Evolutionary conservation across 2,113 vertebrate genomes (phyloP).

Genomic region (Polypterus senegalus): DNA sequence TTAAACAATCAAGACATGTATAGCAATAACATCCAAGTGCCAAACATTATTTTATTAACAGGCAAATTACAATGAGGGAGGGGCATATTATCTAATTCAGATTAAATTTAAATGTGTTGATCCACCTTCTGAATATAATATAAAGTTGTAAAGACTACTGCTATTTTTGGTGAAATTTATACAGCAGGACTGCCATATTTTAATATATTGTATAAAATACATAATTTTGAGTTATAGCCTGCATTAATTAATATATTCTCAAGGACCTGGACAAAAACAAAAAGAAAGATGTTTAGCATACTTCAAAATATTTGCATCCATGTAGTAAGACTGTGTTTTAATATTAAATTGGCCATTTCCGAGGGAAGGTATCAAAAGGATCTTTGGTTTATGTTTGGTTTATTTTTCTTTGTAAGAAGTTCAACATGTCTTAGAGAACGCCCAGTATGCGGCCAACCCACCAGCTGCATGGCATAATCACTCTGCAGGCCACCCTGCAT

Average conservation of each 20-base stretch:
- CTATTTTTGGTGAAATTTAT: too few relatives aligned
- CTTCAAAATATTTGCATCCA: too few relatives aligned
- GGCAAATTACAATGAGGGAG: constrained; percentile 12
- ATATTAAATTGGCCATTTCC: too few relatives aligned
- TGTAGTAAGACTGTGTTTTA: too few relatives aligned
- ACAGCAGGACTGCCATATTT: too few relatives aligned
- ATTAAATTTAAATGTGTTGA: constrained; percentile 10
- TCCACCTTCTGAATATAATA: constrained; percentile 21
- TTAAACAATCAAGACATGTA: constrained; percentile 10
- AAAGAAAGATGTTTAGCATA: too few relatives aligned
- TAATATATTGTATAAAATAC: too few relatives aligned
- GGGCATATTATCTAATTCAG: constrained; percentile 18
- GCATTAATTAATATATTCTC: too few relatives aligned
- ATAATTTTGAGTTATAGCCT: not conserved
- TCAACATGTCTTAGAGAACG: constrained; percentile 46
- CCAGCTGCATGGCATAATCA: constrained; percentile 91
- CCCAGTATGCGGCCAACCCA: constrained; percentile 88
- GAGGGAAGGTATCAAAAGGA: not conserved
- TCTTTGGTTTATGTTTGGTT: constrained; percentile 15
- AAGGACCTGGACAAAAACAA: too few relatives aligned
- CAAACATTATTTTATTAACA: constrained; percentile 17
- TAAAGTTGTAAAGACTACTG: too few relatives aligned
- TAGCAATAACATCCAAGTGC: constrained; percentile 8
- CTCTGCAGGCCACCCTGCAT: constrained; percentile 71
- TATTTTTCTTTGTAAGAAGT: not conserved